Conservation (phyloP, 2,113 vertebrate genomes). For the Alouatta palliata region DNA sequence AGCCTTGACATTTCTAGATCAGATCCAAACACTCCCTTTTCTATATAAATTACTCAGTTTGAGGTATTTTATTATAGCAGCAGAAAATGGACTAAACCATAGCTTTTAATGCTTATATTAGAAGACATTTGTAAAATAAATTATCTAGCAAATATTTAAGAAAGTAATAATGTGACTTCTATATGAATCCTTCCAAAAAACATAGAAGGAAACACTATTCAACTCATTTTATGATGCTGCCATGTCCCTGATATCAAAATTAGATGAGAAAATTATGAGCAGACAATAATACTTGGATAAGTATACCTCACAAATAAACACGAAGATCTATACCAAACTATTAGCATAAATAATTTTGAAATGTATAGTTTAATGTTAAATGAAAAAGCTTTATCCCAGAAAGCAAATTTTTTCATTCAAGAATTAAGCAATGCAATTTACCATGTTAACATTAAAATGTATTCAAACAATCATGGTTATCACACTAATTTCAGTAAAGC, state of each 20-base stretch:
- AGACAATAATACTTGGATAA: not conserved
- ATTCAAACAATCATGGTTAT: not conserved
- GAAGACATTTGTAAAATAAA: not conserved
- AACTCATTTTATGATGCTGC: not conserved
- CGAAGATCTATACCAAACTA: not conserved
- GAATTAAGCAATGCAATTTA: not conserved
- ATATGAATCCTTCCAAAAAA: not conserved
- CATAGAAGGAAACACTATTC: not conserved
- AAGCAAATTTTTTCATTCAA: not conserved
- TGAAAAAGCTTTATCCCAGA: not conserved
- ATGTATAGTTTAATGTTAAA: not conserved
- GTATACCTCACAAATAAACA: not conserved
- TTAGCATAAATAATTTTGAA: constrained; percentile 24
- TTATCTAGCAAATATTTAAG: not conserved
- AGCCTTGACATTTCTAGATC: not conserved
- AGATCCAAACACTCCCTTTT: not conserved
- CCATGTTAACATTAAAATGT: not conserved
- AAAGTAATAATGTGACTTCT: not conserved
- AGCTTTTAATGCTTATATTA: not conserved
- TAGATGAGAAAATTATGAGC: not conserved
- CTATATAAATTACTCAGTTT: not conserved
- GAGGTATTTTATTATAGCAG: not conserved
- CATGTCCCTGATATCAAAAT: not conserved
- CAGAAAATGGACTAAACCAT: not conserved
- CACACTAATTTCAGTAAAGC: not conserved